Percentiles rank a stretch among this genome's conserved stretches.
These are phyloP conservation scores for Cheilosia vernalis DNA, from an alignment of 2,888 invertebrate genomes.

Conservation along the genomic window DNA sequence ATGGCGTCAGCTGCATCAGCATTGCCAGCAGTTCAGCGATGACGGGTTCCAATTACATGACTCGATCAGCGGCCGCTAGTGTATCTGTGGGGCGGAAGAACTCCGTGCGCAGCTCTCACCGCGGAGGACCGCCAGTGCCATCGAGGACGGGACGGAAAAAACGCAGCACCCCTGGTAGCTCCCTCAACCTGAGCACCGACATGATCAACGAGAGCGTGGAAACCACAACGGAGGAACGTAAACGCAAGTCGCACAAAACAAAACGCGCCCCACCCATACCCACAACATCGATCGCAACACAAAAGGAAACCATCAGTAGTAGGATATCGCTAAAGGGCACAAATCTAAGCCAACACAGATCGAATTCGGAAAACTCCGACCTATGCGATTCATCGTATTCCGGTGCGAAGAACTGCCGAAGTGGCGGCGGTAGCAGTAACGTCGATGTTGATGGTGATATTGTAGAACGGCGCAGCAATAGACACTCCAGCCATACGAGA, in stretches of 20 bases:
- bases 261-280: constrained; percentile 85
- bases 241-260: constrained; percentile 85
- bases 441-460: too few relatives aligned
- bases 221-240: constrained; percentile 84
- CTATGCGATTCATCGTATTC: constrained; percentile 66
- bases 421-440: not conserved
- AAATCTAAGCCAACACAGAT: constrained; percentile 36
- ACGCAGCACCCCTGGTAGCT: constrained; percentile 85
- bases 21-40: constrained; percentile 87
- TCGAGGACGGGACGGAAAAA: constrained; percentile 91
- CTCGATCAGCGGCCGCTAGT: constrained; percentile 78
- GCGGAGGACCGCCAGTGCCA: constrained; percentile 83
- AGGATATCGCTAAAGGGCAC: constrained; percentile 54
- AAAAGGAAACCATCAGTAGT: constrained; percentile 52
- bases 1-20: constrained; percentile 91
- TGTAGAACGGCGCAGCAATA: constrained; percentile 48
- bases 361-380: constrained; percentile 49
- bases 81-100: constrained; percentile 79
- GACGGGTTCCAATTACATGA: constrained; percentile 81
- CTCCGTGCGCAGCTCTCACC: constrained; percentile 80
- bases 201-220: constrained; percentile 84
- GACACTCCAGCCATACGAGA: constrained; percentile 57
- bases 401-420: constrained; percentile 40
- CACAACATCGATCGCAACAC: constrained; percentile 71
- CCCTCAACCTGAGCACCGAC: constrained; percentile 86